Evolutionary conservation across 2,113 vertebrate genomes (phyloP), one percentile per base, ranked within the genome.

Genomic region (Trinectes maculatus): DNA sequence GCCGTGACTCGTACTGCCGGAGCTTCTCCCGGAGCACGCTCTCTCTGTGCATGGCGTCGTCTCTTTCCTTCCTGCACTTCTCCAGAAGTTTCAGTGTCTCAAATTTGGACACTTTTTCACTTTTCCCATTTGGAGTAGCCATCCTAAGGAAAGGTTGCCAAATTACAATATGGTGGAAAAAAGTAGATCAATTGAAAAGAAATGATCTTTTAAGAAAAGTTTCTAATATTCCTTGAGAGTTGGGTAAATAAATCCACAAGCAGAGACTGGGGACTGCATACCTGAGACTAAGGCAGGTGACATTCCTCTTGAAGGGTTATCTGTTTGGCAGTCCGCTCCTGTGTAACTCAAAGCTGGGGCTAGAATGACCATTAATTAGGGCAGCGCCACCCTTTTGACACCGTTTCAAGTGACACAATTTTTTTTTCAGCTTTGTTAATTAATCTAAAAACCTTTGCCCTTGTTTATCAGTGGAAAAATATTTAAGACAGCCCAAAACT

Each of bases 321-420:
- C 80, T 59, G 62, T 83, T 76, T 56, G 85, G 84, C 71, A 80
- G 75, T 57, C 62, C 67, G 59, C 77, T 75, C 65, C 54, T 21
- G 77, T 93, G 92, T 93, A 93, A 94, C 84, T 87, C 87, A 90
- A 94, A 89, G 91, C 92, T 89, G 57, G 75, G 90, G 90, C 89
- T 94, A 91, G 90, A 91, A 93, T 93, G 88, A 93, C 93, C 92
- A 90, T 89, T 93, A 94, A 92, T 91, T 92, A 92, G 91, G 87
- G 85, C 78, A 53, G 87, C 84, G 62, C 82, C 74, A 83, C 68
- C 75, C 74, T 71, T 69, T 78, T 90, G 84, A 90, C 87, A 91
- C 80, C n/a, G 90, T 89, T 91, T 93, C 91, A 83, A 88, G 81
- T 93, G 83, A 92, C 92, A 83, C 71, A 43, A 66, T 72, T 80